Base-by-base conservation (phyloP, 1,140 invertebrate genomes). In the Rhyzopertha dominica region DNA sequence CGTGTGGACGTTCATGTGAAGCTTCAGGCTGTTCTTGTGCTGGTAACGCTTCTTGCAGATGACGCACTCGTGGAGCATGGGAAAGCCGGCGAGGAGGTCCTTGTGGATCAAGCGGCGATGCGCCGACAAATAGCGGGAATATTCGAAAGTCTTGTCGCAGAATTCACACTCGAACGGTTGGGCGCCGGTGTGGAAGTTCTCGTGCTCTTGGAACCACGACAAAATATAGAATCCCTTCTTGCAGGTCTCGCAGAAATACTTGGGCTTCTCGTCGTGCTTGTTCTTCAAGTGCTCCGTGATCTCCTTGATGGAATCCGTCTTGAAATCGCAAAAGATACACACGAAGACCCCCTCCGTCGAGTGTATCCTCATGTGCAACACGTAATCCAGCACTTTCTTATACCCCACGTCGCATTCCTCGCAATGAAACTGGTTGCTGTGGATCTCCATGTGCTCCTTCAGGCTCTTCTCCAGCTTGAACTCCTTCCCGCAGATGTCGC, bases 121-220 rank as follows among this genome's bases (percentile, higher is more conserved):
- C 0, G 62, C 64, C 7, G 56, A 56, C 5, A 66, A 42, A 32
- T 62, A 65, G 13, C 64, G 49, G 1, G 59, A 58, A 34, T 66
- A 66, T 13, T 41, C 31, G 20, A 87, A 87, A 52, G 77, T 77
- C 32, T 82, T 69, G 9, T 76, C 78, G 67, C 87, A 90, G 35
- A 78, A 73, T 37, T 80, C 80, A 65, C 86, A 89, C 19, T 78
- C 77, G 58, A 87, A 90, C 0, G 87, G 87, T 54, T 87, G 84
- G 53, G 87, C 82, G 9, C 84, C 79, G 0, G 79, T 80, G 53
- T 84, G 82, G 24, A 55, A 64, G 31, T 67, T 67, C 12, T 61
- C 54, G 43, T 67, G 65, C 41, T 67, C 63, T 43, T 61, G 47
- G 35, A 54, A 66, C 54, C 62, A 65, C 1, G 57, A 53, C 5